Base-by-base conservation (phyloP, 2,113 vertebrate species). In the Maccullochella peelii region DNA sequence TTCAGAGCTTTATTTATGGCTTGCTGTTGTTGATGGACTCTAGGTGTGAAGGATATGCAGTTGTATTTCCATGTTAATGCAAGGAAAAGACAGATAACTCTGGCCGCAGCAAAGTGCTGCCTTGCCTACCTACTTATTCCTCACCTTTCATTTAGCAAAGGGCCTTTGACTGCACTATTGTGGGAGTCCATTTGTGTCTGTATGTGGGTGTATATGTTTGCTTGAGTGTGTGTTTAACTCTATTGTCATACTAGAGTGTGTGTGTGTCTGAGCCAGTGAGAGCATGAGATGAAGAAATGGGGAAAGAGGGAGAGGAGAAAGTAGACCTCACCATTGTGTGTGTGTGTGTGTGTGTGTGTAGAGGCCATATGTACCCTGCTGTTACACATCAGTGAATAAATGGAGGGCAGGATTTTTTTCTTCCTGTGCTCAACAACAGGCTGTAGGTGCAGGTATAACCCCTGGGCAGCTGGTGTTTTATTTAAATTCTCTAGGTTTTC, bases 351-450 rank as follows among this genome's bases (percentile, higher is more conserved):
- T n/a, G 33, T 40, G 33, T 40, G 50, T 14, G 47, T 50, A 59
- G 65, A 79, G 49, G 79, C 44, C 70, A 77, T 73, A 80, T 80
- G 78, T 58, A 75, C 74, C 25, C 79, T 82, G 61, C 81, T 73
- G 57, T 79, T 69, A 77, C 70, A 79, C 79, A 65, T 71, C 67
- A 72, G 50, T 84, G 82, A 72, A 78, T 61, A 89, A 73, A 77
- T 68, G 52, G 62, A 76, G 42, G 6, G 54, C 25, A 38, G 6
- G 5, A 6, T 67, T 61, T 23, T 23, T 52, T 75, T 15, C 8
- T 15, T 25, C 61, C 61, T 47, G 18, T 69, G 11, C 59, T 58
- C 27, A 65, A 49, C 8, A 71, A 7, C 25, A 69, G 30, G 18
- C 65, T 30, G 49, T 58, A 27, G 20, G 3, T 42, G 63, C 52